Conservation (phyloP, 2,888 invertebrate species). For the Halocaridina rubra region DNA sequence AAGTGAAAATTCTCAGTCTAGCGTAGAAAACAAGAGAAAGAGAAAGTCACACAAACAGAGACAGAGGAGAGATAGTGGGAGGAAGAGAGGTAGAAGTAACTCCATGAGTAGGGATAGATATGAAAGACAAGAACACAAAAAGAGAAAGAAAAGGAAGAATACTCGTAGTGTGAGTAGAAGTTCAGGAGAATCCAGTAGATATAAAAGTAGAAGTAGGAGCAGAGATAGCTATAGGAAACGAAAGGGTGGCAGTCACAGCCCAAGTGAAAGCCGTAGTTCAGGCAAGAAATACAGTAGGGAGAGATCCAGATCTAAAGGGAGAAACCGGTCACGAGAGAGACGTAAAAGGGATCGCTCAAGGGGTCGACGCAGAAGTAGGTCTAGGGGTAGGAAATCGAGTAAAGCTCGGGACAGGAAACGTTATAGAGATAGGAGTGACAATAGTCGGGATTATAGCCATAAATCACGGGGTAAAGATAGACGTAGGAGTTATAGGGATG, state of each 20-base stretch:
- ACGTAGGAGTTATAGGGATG: conserved; percentile 40
- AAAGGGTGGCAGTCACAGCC: conserved; percentile 35
- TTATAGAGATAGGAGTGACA: conserved; percentile 27
- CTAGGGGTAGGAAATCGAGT: conserved; percentile 34
- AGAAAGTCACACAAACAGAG: conserved; percentile 49
- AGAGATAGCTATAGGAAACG: conserved; percentile 43
- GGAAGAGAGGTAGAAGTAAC: conserved; percentile 43
- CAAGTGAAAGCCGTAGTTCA: conserved; percentile 32
- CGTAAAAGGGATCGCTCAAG: conserved; percentile 33
- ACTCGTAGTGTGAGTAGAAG: conserved; percentile 48
- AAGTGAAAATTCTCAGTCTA: conserved; percentile 46
- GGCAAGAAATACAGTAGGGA: conserved; percentile 42
- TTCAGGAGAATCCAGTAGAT: conserved; percentile 36
- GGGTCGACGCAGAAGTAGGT: conserved; percentile 34
- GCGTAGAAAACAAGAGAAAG: conserved; percentile 25
- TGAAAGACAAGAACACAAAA: conserved; percentile 51
- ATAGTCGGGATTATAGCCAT: conserved; percentile 25
- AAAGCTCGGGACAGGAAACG: conserved; percentile 38
- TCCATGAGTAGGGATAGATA: conserved; percentile 42
- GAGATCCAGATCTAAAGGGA: conserved; percentile 30
- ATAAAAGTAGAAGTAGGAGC: conserved; percentile 39
- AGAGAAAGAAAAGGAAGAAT: conserved; percentile 54
- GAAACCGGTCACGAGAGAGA: conserved; percentile 32
- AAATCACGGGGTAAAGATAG: conserved; percentile 27
- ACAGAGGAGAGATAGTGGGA: conserved; percentile 44